phyloP scores from a whole-genome alignment of 1,140 invertebrate genomes.

The Scaptodrosophila lebanonensis region DNA sequence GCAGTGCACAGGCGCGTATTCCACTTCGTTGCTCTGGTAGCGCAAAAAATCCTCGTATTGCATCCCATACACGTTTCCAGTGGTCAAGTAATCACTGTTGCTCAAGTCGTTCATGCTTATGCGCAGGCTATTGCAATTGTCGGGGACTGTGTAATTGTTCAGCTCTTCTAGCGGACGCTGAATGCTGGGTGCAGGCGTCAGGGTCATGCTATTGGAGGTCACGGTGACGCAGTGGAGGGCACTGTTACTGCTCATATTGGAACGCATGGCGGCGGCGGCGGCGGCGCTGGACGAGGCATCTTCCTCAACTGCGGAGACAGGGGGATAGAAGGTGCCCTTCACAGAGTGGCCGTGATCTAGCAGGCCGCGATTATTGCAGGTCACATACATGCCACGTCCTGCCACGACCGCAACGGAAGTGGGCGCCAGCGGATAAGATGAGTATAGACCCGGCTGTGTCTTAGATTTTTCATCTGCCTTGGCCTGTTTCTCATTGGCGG shows the following conservation, averaged over 20 bases:
- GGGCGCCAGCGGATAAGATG: constrained; percentile 54
- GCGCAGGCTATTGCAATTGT: constrained; percentile 42
- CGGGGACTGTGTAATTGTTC: constrained; percentile 43
- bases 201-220: too few relatives aligned
- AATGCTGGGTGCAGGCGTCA: neutral
- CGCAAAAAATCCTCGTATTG: constrained; percentile 70
- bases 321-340: constrained; percentile 91
- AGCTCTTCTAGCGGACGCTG: constrained; percentile 22
- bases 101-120: constrained; percentile 47
- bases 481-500: constrained; percentile 34
- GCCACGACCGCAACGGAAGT: constrained; percentile 80
- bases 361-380: constrained; percentile 87
- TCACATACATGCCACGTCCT: constrained; percentile 90
- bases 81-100: constrained; percentile 50
- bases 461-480: constrained; percentile 54
- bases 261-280: constrained; percentile 25
- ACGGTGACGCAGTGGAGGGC: too few relatives aligned
- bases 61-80: constrained; percentile 53
- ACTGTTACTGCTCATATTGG: constrained; percentile 23
- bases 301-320: constrained; percentile 87
- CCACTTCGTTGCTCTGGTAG: constrained; percentile 54
- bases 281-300: constrained; percentile 76
- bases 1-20: constrained; percentile 65
- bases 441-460: constrained; percentile 41
- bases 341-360: constrained; percentile 86